Conservation (phyloP, 2,888 invertebrate genomes). For the Acrocera orbiculus region DNA sequence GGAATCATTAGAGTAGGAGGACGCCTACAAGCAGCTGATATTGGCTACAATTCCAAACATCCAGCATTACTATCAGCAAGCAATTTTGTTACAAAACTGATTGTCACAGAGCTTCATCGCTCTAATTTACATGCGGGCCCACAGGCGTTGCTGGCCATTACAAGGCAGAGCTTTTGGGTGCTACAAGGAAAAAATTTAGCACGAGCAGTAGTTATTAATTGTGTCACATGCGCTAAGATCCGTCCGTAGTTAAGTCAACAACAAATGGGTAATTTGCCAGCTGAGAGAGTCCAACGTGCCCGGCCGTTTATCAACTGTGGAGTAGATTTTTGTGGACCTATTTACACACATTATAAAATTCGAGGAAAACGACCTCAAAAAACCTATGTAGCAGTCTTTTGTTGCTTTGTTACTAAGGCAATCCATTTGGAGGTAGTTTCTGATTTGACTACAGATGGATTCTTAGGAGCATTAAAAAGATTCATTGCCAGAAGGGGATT, state of each 20-base stretch:
- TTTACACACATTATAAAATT: slow-evolving; percentile 4
- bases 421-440: slow-evolving; percentile 10
- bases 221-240: slow-evolving; percentile 10
- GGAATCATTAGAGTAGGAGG: slow-evolving; percentile 17
- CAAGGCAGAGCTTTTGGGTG: slow-evolving; percentile 15
- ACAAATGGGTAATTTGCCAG: slow-evolving; percentile 16
- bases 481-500: slow-evolving; percentile 8
- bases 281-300: slow-evolving; percentile 6
- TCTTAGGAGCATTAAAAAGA: slow-evolving; percentile 9
- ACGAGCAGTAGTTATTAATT: slow-evolving; percentile 10
- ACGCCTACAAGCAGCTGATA: slow-evolving; percentile 11
- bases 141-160: slow-evolving; percentile 3
- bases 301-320: slow-evolving; percentile 8
- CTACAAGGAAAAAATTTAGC: slow-evolving; percentile 11
- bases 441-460: slow-evolving; percentile 4
- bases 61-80: slow-evolving; percentile 14
- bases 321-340: slow-evolving; percentile 8
- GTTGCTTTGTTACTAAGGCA: slow-evolving; percentile 10
- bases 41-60: slow-evolving; percentile 12
- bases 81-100: slow-evolving; percentile 6
- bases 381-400: slow-evolving; percentile 9
- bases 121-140: background rate
- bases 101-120: slow-evolving; percentile 6
- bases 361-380: slow-evolving; percentile 7
- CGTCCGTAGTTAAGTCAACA: slow-evolving; percentile 9